Conservation (phyloP, 2,888 invertebrate species). For the Chironomus tentans region DNA sequence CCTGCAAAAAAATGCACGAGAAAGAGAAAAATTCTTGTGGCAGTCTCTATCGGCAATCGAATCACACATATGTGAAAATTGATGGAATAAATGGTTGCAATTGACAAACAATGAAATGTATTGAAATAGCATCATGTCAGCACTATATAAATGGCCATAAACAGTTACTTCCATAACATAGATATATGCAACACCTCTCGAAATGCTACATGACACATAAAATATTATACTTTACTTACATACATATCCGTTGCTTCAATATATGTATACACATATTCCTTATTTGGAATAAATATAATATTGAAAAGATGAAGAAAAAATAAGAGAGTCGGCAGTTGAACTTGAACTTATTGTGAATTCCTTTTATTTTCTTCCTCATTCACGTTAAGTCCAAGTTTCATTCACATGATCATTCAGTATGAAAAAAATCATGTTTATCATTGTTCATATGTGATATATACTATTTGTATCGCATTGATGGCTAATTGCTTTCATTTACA, state of each 20-base stretch:
- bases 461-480: background rate
- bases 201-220: slow-evolving; percentile 19
- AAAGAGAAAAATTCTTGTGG: background rate
- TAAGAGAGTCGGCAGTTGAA: slow-evolving; percentile 12
- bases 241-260: background rate
- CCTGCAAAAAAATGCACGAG: background rate
- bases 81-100: slow-evolving; percentile 15
- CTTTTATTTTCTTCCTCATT: slow-evolving; percentile 1
- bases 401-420: too few species aligned
- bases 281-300: slow-evolving; percentile 13
- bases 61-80: background rate
- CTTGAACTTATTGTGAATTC: slow-evolving; percentile 15
- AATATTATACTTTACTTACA: background rate
- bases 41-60: too few species aligned
- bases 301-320: background rate
- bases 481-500: background rate
- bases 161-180: slow-evolving; percentile 22
- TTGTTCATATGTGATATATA: background rate
- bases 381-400: background rate
- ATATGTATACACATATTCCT: background rate
- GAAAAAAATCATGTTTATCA: background rate
- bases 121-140: background rate
- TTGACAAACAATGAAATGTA: slow-evolving; percentile 21
- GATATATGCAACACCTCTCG: slow-evolving; percentile 21
- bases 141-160: background rate